These are phyloP conservation scores for Bettongia penicillata DNA, from an alignment of 2,113 vertebrate genomes.

Conservation along the genomic window DNA sequence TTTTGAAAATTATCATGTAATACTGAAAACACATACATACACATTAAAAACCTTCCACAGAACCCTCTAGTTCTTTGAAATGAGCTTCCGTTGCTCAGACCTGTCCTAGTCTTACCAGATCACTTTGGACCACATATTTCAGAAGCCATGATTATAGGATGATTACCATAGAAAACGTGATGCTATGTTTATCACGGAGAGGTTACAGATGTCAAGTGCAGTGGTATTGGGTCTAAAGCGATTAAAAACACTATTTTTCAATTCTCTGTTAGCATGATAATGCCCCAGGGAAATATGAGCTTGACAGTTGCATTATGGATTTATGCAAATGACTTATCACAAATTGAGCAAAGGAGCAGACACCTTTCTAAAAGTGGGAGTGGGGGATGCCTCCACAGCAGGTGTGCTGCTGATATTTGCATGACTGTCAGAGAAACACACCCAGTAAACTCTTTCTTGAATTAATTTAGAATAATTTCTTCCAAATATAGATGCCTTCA, in stretches of 20 bases:
- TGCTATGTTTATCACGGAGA: conserved; percentile 63
- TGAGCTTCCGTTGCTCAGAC: background rate
- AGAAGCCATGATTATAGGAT: conserved; percentile 68
- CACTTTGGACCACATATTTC: conserved; percentile 33
- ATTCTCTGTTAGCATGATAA: conserved; percentile 76
- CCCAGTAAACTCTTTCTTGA: conserved; percentile 53
- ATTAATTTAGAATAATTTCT: conserved; percentile 72
- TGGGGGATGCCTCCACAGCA: conserved; percentile 45
- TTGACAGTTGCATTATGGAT: conserved; percentile 76
- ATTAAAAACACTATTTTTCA: conserved; percentile 71
- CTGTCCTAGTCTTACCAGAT: background rate
- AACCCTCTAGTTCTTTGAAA: background rate
- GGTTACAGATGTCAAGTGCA: conserved; percentile 72
- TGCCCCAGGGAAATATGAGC: conserved; percentile 56
- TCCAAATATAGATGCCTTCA: conserved; percentile 63
- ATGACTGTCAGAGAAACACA: conserved; percentile 51
- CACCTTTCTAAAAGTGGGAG: conserved; percentile 60
- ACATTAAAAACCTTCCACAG: background rate
- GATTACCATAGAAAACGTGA: conserved; percentile 57
- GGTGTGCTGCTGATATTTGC: conserved; percentile 50
- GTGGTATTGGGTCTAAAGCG: conserved; percentile 63
- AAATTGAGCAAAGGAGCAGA: conserved; percentile 62
- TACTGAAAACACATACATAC: background rate
- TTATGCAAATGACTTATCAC: conserved; percentile 80
- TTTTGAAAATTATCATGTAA: conserved; percentile 26